Percentiles rank a stretch among this genome's conserved stretches.
These are phyloP conservation scores for Coreoperca whiteheadi DNA, from an alignment of 2,113 vertebrate genomes.

Conservation along the genomic window DNA sequence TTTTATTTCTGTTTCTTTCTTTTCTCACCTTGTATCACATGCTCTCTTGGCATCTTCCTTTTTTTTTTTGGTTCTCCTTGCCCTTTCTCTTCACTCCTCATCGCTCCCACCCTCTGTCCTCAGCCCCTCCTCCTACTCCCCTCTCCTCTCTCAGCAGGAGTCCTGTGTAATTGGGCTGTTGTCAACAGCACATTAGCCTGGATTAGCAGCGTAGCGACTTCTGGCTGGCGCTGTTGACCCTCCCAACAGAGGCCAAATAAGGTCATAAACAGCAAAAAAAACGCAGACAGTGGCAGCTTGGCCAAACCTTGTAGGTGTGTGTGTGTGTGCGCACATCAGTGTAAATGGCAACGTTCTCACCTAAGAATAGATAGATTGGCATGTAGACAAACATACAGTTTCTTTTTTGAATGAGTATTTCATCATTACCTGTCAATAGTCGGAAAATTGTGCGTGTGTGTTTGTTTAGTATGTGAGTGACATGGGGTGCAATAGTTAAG, in stretches of 20 bases:
- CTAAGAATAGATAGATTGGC: not conserved
- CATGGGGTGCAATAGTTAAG: slow-evolving; percentile 32
- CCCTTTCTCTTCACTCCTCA: slow-evolving; percentile 1
- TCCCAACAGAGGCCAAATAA: slow-evolving; percentile 53
- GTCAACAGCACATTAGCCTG: slow-evolving; percentile 84
- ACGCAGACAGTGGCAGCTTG: slow-evolving; percentile 13
- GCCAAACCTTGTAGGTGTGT: slow-evolving; percentile 25
- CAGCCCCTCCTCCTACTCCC: slow-evolving; percentile 35
- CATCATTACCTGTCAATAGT: slow-evolving; percentile 24
- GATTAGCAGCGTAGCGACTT: slow-evolving; percentile 78
- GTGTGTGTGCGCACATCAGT: not conserved
- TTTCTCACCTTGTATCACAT: slow-evolving; percentile 2
- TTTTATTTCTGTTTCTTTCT: slow-evolving; percentile 33
- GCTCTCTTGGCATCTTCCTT: slow-evolving; percentile 2
- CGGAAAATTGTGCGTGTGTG: not conserved
- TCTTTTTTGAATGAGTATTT: slow-evolving; percentile 7
- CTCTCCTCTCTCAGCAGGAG: slow-evolving; percentile 72
- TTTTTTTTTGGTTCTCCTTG: not conserved
- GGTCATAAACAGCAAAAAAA: slow-evolving; percentile 51
- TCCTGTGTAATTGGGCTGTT: slow-evolving; percentile 82
- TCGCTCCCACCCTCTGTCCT: slow-evolving; percentile 14
- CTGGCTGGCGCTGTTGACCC: slow-evolving; percentile 67
- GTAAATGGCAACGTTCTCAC: not conserved
- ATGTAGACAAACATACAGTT: not conserved
- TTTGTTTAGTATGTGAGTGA: slow-evolving; percentile 26